Evolutionary conservation across 1,140 invertebrate species (phyloP).

Genomic region (Schmidtea mediterranea): DNA sequence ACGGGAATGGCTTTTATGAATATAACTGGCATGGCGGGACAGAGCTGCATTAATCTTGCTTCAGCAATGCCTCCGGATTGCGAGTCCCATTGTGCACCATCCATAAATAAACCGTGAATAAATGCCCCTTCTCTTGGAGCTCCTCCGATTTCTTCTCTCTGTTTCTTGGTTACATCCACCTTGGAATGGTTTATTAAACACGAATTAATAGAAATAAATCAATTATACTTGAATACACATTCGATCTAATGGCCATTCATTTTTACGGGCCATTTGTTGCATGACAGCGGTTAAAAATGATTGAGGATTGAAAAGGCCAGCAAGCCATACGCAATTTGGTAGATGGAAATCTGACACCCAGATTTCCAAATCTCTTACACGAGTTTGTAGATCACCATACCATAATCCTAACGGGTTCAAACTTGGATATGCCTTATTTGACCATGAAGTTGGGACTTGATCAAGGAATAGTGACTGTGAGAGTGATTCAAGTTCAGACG

Average conservation of each 20-base stretch:
- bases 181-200: no score
- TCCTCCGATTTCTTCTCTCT: conserved; percentile 58
- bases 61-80: conserved; percentile 59
- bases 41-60: conserved; percentile 60
- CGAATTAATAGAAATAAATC: no score
- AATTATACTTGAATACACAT: conserved; percentile 50
- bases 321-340: conserved; percentile 58
- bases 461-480: conserved; percentile 68
- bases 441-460: conserved; percentile 57
- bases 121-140: conserved; percentile 67
- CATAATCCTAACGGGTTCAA: conserved; percentile 53
- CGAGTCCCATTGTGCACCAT: conserved; percentile 68
- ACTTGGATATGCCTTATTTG: conserved; percentile 61
- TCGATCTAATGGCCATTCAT: conserved; percentile 73
- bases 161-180: conserved; percentile 83
- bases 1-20: conserved; percentile 62
- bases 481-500: conserved; percentile 64
- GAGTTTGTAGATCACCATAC: conserved; percentile 61
- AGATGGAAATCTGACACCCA: conserved; percentile 36
- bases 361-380: conserved; percentile 60
- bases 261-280: conserved; percentile 71
- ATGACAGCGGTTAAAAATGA: conserved; percentile 80
- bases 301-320: conserved; percentile 89
- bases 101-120: conserved; percentile 70
- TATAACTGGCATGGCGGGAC: conserved; percentile 67